phyloP scores from a whole-genome alignment of 1,140 invertebrate species.

The Periplaneta americana region DNA sequence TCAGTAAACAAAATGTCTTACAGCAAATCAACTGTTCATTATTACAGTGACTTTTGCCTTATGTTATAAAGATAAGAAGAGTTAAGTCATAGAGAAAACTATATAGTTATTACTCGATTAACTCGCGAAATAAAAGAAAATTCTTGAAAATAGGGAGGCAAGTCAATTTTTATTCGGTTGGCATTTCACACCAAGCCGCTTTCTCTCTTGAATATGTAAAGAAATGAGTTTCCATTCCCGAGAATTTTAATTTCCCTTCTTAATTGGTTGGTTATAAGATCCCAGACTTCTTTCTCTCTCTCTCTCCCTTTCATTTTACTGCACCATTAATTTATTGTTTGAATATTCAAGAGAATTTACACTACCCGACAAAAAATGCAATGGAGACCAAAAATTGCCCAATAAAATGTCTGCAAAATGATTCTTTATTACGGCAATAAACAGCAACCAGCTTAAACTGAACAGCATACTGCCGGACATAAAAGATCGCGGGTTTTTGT shows the following conservation, averaged over 20 bases:
- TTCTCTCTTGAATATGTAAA: not conserved
- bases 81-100: too few species aligned
- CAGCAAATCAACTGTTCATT: too few species aligned
- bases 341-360: slow-evolving; percentile 13
- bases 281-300: not conserved
- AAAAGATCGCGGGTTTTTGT: too few species aligned
- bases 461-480: too few species aligned
- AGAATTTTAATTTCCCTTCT: not conserved
- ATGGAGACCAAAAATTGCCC: not conserved
- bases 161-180: not conserved
- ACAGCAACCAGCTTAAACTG: too few species aligned
- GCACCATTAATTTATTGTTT: slow-evolving; percentile 11
- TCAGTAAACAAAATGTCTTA: too few species aligned
- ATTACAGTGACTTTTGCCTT: too few species aligned
- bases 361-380: not conserved
- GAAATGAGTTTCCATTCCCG: not conserved
- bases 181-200: not conserved
- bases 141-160: not conserved
- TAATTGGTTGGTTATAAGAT: slow-evolving; percentile 1
- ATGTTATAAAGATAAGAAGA: too few species aligned
- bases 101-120: too few species aligned
- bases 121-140: not conserved
- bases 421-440: not conserved
- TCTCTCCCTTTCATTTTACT: not conserved
- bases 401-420: not conserved